These are phyloP conservation scores for Onychostruthus taczanowskii DNA, from an alignment of 2,113 vertebrate species.

Conservation along the genomic window DNA sequence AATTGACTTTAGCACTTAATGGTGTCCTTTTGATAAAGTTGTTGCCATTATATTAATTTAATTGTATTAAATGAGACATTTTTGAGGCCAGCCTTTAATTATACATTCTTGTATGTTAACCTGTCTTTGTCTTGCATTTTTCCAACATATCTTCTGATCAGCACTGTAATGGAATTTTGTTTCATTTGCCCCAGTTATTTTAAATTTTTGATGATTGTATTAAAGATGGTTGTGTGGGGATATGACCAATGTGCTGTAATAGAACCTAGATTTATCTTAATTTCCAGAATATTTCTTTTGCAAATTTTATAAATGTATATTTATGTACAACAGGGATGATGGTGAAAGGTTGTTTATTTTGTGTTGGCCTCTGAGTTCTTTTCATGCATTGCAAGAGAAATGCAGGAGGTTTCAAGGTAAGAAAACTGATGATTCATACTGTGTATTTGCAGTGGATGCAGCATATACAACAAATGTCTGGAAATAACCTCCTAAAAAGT, in stretches of 20 bases:
- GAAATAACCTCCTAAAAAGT: neutral
- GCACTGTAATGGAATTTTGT: neutral
- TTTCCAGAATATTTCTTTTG: neutral
- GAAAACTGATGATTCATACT: neutral
- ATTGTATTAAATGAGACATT: neutral
- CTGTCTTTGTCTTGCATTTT: neutral
- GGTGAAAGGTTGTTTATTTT: neutral
- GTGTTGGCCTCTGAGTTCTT: neutral
- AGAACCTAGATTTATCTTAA: neutral
- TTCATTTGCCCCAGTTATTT: neutral
- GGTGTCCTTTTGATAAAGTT: neutral
- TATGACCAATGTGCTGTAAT: neutral
- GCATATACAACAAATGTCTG: neutral
- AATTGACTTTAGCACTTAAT: neutral
- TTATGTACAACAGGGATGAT: neutral
- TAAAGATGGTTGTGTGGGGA: neutral
- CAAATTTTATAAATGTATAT: neutral
- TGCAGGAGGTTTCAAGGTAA: neutral
- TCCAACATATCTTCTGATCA: neutral
- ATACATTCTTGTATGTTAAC: neutral
- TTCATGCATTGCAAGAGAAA: neutral
- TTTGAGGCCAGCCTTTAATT: neutral
- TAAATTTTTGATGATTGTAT: neutral
- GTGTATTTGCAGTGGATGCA: neutral
- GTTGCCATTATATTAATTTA: neutral